Conservation (phyloP, 2,797 vertebrate genomes). For the Chiloscyllium punctatum region DNA sequence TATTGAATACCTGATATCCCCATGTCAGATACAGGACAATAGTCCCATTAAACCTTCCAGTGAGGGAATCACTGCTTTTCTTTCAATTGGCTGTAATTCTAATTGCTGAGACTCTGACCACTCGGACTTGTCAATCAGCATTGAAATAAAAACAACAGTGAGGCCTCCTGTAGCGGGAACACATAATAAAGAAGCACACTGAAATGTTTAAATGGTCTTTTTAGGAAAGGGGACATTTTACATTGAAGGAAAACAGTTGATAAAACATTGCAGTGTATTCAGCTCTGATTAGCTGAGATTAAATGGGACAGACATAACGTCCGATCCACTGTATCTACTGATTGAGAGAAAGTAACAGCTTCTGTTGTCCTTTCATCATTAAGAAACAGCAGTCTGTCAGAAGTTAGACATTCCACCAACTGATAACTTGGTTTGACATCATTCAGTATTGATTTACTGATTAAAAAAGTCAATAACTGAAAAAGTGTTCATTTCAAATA, state of each 20-base stretch:
- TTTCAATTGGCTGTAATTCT: neutral
- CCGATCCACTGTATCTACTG: neutral
- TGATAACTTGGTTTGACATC: neutral
- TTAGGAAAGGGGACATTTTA: neutral
- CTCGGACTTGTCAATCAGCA: neutral
- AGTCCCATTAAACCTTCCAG: neutral
- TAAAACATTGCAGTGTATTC: neutral
- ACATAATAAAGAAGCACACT: neutral
- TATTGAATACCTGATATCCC: constrained; percentile 17
- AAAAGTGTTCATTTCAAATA: neutral
- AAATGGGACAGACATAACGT: neutral
- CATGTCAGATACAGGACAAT: neutral
- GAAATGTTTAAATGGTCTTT: no score
- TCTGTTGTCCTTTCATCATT: neutral
- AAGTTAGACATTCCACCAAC: neutral
- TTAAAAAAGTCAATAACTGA: neutral
- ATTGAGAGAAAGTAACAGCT: neutral
- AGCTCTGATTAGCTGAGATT: neutral
- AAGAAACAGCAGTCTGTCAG: neutral
- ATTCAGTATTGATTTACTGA: neutral
- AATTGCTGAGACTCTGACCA: neutral
- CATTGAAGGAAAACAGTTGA: neutral
- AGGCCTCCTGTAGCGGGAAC: neutral
- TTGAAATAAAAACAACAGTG: neutral
- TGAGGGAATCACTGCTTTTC: neutral